Evolutionary conservation across 2,113 vertebrate species (phyloP).

Genomic region (Cygnus atratus): DNA sequence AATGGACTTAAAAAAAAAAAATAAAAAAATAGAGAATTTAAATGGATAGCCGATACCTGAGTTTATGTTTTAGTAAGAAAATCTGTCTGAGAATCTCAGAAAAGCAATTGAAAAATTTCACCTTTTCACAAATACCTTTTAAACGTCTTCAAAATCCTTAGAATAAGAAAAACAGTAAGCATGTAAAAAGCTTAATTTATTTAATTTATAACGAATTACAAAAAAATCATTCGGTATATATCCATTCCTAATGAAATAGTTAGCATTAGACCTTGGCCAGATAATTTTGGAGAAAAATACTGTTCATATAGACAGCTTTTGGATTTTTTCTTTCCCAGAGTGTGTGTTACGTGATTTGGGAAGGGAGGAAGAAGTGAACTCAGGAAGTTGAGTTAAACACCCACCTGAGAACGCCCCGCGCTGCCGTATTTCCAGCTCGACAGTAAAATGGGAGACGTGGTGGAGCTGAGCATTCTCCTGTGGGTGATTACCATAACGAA

Average conservation of each 20-base stretch:
- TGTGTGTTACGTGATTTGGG: background rate
- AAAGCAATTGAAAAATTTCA: background rate
- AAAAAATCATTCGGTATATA: background rate
- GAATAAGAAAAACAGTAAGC: background rate
- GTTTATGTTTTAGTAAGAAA: background rate
- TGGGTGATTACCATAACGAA: background rate
- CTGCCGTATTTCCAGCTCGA: background rate
- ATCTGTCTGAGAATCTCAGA: background rate
- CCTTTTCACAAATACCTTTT: background rate
- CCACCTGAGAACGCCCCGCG: background rate
- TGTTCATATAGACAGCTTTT: background rate
- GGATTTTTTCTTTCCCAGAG: rapidly evolving
- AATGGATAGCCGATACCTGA: too few relatives aligned
- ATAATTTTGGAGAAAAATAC: background rate
- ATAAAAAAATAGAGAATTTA: too few relatives aligned
- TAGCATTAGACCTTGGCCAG: background rate
- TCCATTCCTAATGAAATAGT: background rate
- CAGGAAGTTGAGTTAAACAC: background rate
- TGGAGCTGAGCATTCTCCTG: background rate
- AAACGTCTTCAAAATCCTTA: background rate
- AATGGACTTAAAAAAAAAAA: background rate
- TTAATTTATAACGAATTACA: background rate
- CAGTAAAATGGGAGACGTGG: background rate
- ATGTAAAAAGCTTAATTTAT: background rate
- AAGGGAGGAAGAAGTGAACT: background rate